Evolutionary conservation across 2,113 vertebrate species (phyloP).

Genomic region (Haemorhous mexicanus): DNA sequence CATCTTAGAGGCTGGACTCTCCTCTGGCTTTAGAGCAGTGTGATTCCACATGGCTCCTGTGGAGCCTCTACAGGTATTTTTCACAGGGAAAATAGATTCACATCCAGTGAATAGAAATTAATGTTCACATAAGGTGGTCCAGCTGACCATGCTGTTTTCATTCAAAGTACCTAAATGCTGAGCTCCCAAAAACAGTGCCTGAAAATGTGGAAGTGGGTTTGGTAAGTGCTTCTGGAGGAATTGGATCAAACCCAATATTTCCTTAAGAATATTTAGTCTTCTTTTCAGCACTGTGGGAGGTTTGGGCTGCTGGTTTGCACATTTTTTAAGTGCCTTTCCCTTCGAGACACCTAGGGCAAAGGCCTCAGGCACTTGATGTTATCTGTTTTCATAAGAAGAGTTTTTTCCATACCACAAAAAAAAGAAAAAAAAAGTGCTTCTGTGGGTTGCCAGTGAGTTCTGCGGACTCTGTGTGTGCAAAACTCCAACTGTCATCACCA

Average conservation of each 20-base stretch:
- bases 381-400: conserved; percentile 41
- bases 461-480: not conserved
- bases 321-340: conserved; percentile 59
- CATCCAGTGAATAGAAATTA: conserved; percentile 17
- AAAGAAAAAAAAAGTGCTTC: not conserved
- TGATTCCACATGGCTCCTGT: not conserved
- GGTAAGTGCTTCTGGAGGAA: conserved; percentile 42
- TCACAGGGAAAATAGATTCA: conserved; percentile 21
- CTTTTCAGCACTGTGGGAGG: conserved; percentile 63
- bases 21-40: not conserved
- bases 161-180: conserved; percentile 54
- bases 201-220: conserved; percentile 66
- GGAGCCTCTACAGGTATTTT: not conserved
- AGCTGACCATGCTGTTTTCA: conserved; percentile 47
- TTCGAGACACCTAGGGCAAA: conserved; percentile 57
- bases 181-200: conserved; percentile 29
- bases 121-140: conserved; percentile 42
- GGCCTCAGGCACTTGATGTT: conserved; percentile 44
- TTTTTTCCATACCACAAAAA: conserved; percentile 36
- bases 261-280: conserved; percentile 54
- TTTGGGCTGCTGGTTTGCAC: conserved; percentile 55
- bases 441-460: not conserved
- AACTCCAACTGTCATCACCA: not conserved
- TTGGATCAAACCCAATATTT: conserved; percentile 18
- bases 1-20: not conserved